Conservation (phyloP, 2,113 vertebrate genomes). For the Piaya cayana region DNA sequence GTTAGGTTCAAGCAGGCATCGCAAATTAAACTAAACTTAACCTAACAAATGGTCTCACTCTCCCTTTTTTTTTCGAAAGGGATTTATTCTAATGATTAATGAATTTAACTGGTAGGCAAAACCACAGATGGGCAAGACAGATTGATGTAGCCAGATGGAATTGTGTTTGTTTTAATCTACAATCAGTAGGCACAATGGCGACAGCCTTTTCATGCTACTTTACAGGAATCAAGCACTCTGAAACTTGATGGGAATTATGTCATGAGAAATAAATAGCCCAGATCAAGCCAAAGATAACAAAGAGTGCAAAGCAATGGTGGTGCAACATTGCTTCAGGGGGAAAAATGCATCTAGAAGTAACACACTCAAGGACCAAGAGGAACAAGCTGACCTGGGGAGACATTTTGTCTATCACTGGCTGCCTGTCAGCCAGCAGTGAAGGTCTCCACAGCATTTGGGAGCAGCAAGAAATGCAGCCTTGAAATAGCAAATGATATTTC, state of each 20-base stretch:
- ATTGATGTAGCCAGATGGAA: constrained; percentile 32
- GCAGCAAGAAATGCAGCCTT: neutral
- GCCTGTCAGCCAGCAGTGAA: rapidly evolving
- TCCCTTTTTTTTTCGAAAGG: neutral
- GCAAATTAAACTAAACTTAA: constrained; percentile 2
- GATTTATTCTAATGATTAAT: constrained; percentile 1
- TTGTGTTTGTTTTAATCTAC: constrained; percentile 30
- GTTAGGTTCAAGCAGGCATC: neutral
- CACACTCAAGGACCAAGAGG: neutral
- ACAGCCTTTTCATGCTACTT: constrained; percentile 15
- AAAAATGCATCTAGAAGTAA: neutral
- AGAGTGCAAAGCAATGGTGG: neutral
- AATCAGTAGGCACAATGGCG: neutral
- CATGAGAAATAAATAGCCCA: constrained; percentile 34
- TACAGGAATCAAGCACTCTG: neutral
- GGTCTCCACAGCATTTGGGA: neutral
- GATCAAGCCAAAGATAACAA: neutral
- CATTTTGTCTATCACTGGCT: neutral
- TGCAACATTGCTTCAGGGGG: neutral
- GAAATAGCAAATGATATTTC: neutral
- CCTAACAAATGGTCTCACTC: neutral
- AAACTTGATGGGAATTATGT: constrained; percentile 17
- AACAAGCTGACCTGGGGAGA: neutral
- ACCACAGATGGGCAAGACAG: neutral
- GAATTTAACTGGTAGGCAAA: constrained; percentile 5